Base-by-base conservation (phyloP, 2,888 invertebrate genomes). In the Pterobdella sp. region DNA sequence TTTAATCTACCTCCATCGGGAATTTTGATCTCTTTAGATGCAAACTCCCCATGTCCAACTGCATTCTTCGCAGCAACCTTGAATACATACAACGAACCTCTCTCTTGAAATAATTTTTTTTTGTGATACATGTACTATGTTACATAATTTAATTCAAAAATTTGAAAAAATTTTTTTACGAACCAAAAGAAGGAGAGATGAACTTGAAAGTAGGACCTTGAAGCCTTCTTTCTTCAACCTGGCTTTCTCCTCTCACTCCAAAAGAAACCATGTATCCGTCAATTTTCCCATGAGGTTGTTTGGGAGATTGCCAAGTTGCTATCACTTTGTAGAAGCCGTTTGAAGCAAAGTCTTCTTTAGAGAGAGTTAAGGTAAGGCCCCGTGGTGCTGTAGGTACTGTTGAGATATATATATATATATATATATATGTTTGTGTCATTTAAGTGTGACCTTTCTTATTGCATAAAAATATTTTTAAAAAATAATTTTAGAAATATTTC, bases 1-100 rank as follows among this genome's bases (percentile, higher is more conserved):
- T 68, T 37, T 36, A 68, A 3, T 35, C 32, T 73, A 0, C 95
- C 89, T 76, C 95, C 96, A 86, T 96, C 96, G 0, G 96, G 96
- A 0, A 96, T 97, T 72, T 90, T 88, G 86, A 93, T 90, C 80
- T 90, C 91, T 81, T 91, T 91, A 0, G 95, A 91, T 0, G 91
- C 91, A 82, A 97, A 94, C 83, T 95, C 94, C 7, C 97, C 96
- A 79, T 90, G 90, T 72, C 96, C 97, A 72, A 96, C 92, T 78
- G 91, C 89, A 85, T 98, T 99, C 83, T 90, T 90, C 4, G 95
- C 98, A 18, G 94, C 91, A n/a, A 98, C 89, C 76, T 94, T 88
- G 83, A 97, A 95, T 84, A 97, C 96, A 84, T 98, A 99, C 79
- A 91, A 91, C 32, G 74, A 74, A 42, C 78, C 78, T 63, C 73